Conservation (phyloP, 2,888 invertebrate species). For the Mongoloraphidia duomilia region DNA sequence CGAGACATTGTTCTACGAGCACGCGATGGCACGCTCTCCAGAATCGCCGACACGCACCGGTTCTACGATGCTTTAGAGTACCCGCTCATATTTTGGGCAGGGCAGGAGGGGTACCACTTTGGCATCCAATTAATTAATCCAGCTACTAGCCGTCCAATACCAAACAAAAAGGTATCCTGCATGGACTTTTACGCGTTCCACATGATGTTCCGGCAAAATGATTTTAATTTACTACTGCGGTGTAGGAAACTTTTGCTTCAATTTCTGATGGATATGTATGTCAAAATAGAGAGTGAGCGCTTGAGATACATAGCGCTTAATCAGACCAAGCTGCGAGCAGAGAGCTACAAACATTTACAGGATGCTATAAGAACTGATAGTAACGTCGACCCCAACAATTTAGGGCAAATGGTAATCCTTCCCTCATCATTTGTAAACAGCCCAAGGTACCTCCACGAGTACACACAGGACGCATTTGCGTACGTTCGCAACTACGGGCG, state of each 20-base stretch:
- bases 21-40: constrained; percentile 15
- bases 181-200: constrained; percentile 19
- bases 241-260: constrained; percentile 17
- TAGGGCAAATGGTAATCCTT: constrained; percentile 18
- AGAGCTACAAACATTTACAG: constrained; percentile 20
- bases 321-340: constrained; percentile 18
- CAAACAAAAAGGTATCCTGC: constrained; percentile 6
- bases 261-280: constrained; percentile 20
- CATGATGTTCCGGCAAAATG: constrained; percentile 15
- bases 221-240: constrained; percentile 12
- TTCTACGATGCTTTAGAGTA: constrained; percentile 25
- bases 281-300: constrained; percentile 21
- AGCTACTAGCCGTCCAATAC: constrained; percentile 9
- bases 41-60: constrained; percentile 21
- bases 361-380: constrained; percentile 18
- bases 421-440: constrained; percentile 20
- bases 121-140: constrained; percentile 16
- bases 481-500: constrained; percentile 18
- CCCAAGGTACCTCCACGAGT: constrained; percentile 19
- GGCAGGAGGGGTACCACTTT: constrained; percentile 20
- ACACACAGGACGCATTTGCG: constrained; percentile 18
- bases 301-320: constrained; percentile 20
- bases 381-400: constrained; percentile 13
- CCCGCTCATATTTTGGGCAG: constrained; percentile 22
- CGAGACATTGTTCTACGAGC: constrained; percentile 19